Percentiles rank a stretch among this genome's conserved stretches.
These are phyloP conservation scores for Parotocinclus haroldoi DNA, from an alignment of 2,797 vertebrate species.

Conservation along the genomic window DNA sequence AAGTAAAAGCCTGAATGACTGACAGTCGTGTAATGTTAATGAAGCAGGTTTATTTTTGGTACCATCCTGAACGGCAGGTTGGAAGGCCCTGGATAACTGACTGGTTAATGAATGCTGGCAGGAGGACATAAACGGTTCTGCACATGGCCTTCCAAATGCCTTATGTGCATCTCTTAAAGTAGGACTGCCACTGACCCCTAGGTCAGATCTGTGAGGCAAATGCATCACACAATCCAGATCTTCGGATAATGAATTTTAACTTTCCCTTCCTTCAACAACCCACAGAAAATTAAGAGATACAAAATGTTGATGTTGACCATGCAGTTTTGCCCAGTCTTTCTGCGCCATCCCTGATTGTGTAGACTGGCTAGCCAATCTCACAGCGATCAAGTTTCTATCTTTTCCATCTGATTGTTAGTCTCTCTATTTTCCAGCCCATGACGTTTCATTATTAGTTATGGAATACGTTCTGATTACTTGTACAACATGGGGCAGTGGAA, in stretches of 20 bases:
- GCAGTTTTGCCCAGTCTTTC: no score
- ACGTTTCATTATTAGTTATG: no score
- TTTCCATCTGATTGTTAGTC: no score
- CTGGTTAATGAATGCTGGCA: slow-evolving; percentile 37
- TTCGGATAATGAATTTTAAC: no score
- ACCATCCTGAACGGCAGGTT: slow-evolving; percentile 27
- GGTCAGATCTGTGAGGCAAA: neutral
- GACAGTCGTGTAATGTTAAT: slow-evolving; percentile 46
- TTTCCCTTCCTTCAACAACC: neutral
- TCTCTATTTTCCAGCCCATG: no score
- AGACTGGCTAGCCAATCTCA: no score
- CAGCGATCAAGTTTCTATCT: no score
- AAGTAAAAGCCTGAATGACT: slow-evolving; percentile 34
- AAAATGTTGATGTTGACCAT: no score
- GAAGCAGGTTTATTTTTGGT: slow-evolving; percentile 43
- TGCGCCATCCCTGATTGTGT: no score
- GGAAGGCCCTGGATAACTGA: slow-evolving; percentile 16
- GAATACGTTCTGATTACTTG: no score
- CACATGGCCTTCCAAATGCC: slow-evolving; percentile 11
- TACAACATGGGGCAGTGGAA: no score
- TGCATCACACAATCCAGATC: neutral
- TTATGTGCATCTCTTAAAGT: slow-evolving; percentile 9
- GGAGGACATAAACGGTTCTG: slow-evolving; percentile 18
- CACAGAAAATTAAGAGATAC: neutral
- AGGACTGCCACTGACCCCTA: neutral